Evolutionary conservation across 2,797 vertebrate species (phyloP), one percentile per base, ranked within the genome.

Genomic region (Pseudomugil tenellus): DNA sequence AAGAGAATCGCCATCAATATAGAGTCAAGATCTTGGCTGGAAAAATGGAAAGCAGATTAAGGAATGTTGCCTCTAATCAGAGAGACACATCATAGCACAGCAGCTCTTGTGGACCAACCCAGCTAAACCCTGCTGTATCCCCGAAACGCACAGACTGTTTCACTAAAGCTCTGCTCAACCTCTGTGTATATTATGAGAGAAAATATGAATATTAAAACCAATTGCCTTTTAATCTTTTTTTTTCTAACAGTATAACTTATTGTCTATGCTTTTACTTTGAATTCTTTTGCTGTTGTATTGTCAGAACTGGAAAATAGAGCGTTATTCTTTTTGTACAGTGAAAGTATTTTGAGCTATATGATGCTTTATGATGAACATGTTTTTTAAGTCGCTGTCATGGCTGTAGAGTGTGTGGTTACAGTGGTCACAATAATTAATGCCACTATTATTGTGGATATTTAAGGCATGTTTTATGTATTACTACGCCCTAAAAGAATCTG

Each of bases 241-340:
- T 74, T 73, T 75, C 79, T 90, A 51, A 55, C 79, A 83, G 65
- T 72, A 58, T 52, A 94, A 95, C 74, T 94, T 94, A 93, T 94
- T 94, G 79, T 83, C 66, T 69, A 79, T 57, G 37, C 87, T 85
- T 86, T 51, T 79, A 48, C 61, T 84, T 60, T 82, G 61, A 58
- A 59, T 64, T 85, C 56, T 76, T 67, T 91, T 76, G 77, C 78
- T 82, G 76, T 87, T 87, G 90, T 67, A 77, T 82, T 87, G 85
- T 89, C 67, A 84, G 67, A 92, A 92, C 86, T 92, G 91, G 88
- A 89, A 91, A 78, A 73, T 74, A 65, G 77, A 60, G 59, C 85
- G 76, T 58, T 87, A 67, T 77, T 86, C 66, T 70, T 85, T 84
- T 77, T 89, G 85, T 87, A 84, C 72, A 78, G 74, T 84, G 53